Evolutionary conservation across 2,888 invertebrate genomes (phyloP).

Genomic region (Cosmia trapezina): DNA sequence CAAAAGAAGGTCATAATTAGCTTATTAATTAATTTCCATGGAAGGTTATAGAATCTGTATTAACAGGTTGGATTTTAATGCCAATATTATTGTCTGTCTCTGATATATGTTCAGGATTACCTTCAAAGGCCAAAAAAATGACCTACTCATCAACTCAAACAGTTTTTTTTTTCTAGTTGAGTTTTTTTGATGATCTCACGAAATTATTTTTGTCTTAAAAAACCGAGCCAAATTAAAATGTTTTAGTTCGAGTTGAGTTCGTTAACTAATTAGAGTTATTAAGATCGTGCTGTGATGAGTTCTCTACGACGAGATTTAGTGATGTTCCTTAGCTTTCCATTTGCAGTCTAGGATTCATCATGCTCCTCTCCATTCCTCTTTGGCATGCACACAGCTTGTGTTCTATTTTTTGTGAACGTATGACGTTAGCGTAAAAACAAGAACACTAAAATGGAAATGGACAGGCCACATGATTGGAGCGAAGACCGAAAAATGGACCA

Average conservation of each 20-base stretch:
- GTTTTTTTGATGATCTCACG: constrained; percentile 18
- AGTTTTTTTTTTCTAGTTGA: not conserved
- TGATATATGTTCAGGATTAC: constrained; percentile 12
- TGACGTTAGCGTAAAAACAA: too few relatives aligned
- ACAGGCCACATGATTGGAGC: too few relatives aligned
- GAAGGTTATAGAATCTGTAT: not conserved
- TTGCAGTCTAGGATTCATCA: too few relatives aligned
- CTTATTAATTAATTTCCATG: constrained; percentile 1
- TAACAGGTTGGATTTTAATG: constrained; percentile 2
- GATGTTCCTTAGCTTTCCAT: too few relatives aligned
- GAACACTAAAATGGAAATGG: too few relatives aligned
- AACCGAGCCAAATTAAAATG: not conserved
- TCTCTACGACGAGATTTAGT: too few relatives aligned
- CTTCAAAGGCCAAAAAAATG: constrained; percentile 19
- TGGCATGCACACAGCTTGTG: too few relatives aligned
- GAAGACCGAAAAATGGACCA: too few relatives aligned
- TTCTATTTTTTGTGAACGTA: too few relatives aligned
- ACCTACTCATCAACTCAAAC: not conserved
- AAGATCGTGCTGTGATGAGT: not conserved
- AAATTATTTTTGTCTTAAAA: constrained; percentile 23
- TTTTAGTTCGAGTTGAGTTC: not conserved
- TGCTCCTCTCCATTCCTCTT: too few relatives aligned
- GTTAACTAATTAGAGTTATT: not conserved
- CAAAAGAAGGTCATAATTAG: not conserved
- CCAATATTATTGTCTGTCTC: not conserved